Percentiles rank a stretch among this genome's conserved stretches.
Conservation (phyloP, 1,140 invertebrate genomes). For the Dufourea novaeangliae region DNA sequence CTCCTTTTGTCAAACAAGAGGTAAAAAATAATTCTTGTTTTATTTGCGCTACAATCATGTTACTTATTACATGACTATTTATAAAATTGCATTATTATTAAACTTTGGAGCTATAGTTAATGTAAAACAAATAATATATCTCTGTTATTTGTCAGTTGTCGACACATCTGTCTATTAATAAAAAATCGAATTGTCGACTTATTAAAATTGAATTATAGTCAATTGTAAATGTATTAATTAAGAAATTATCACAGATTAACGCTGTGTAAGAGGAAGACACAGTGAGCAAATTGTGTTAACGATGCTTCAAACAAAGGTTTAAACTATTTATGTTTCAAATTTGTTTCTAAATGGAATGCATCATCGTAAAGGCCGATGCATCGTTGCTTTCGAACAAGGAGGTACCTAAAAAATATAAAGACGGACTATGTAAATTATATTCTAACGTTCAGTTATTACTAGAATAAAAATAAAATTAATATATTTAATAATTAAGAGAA, state of each 20-base stretch:
- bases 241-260: conserved; percentile 75
- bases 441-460: background rate
- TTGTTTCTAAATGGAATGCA: conserved; percentile 61
- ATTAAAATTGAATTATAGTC: conserved; percentile 13
- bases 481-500: background rate
- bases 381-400: conserved; percentile 70
- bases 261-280: conserved; percentile 75
- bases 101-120: conserved; percentile 7
- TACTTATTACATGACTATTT: background rate
- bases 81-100: conserved; percentile 20
- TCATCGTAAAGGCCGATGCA: conserved; percentile 77
- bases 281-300: conserved; percentile 65
- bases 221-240: conserved; percentile 37
- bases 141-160: conserved; percentile 10
- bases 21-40: conserved; percentile 32
- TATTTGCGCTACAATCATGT: conserved; percentile 3
- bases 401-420: conserved; percentile 74
- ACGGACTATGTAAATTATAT: background rate
- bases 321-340: conserved; percentile 56
- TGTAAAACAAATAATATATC: conserved; percentile 21
- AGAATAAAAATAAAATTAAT: background rate
- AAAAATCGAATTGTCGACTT: conserved; percentile 12
- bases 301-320: conserved; percentile 48
- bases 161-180: background rate
- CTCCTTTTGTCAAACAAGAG: conserved; percentile 27